Percentiles rank a stretch among this genome's conserved stretches.
These are phyloP conservation scores for Leptinotarsa rubiginosa DNA, from an alignment of 2,888 invertebrate species.

Conservation along the genomic window DNA sequence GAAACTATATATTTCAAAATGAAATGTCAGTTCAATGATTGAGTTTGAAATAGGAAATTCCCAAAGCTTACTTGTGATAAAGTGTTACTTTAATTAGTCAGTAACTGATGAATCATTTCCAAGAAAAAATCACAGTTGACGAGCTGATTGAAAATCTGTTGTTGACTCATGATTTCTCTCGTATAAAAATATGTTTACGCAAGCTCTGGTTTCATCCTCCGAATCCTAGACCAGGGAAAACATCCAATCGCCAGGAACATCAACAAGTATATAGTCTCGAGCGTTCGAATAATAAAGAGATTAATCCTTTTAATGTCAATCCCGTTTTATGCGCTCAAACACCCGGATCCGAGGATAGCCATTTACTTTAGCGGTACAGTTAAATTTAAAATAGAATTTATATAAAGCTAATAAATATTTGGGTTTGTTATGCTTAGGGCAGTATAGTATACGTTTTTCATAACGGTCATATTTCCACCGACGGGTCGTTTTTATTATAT, in stretches of 20 bases:
- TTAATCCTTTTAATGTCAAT: constrained; percentile 11
- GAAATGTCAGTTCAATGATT: too few species aligned
- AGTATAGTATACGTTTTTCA: constrained; percentile 22
- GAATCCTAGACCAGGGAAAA: not conserved
- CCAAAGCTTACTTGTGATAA: too few species aligned
- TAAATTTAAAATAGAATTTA: constrained; percentile 30
- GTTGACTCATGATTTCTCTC: too few species aligned
- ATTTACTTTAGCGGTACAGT: not conserved
- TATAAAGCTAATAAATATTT: constrained; percentile 27
- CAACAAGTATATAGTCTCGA: not conserved
- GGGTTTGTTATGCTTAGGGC: constrained; percentile 28
- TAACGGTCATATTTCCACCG: constrained; percentile 27
- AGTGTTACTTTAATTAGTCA: too few species aligned
- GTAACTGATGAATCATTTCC: too few species aligned
- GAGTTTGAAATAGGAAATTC: too few species aligned
- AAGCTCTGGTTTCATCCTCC: not conserved
- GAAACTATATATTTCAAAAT: too few species aligned
- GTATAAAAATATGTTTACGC: too few species aligned
- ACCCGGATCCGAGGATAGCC: not conserved
- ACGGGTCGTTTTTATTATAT: constrained; percentile 29
- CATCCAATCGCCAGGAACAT: not conserved
- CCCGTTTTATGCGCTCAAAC: not conserved
- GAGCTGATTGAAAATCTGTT: too few species aligned
- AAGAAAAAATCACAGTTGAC: too few species aligned
- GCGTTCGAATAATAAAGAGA: not conserved